A percentile compares a stretch with the other conserved stretches of the same genome.
These are phyloP conservation scores for Aplochiton taeniatus DNA, from an alignment of 2,797 vertebrate species.

Conservation along the genomic window DNA sequence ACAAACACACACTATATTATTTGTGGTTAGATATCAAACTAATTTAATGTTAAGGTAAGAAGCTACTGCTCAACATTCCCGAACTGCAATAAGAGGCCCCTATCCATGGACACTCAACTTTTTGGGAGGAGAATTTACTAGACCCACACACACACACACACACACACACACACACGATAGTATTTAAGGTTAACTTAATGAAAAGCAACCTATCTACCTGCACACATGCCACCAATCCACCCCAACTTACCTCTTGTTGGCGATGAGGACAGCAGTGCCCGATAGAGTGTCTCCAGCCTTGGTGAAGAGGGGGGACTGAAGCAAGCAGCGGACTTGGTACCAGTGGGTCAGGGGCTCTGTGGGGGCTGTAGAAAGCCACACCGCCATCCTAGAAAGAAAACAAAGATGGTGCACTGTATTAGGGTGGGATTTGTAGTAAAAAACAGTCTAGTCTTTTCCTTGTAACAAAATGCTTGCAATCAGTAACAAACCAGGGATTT, in stretches of 20 bases:
- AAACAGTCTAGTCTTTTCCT: not conserved
- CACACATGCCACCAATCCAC: not conserved
- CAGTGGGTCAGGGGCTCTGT: slow-evolving; percentile 96
- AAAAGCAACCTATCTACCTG: not conserved
- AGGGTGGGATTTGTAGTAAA: not conserved
- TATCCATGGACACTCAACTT: too few relatives aligned
- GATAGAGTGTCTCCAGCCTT: slow-evolving; percentile 95
- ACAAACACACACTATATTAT: too few relatives aligned
- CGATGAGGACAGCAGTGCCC: slow-evolving; percentile 88
- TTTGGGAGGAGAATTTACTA: not conserved
- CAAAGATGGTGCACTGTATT: not conserved
- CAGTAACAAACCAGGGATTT: not conserved
- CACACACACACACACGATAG: not conserved
- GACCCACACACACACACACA: not conserved
- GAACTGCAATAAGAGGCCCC: too few relatives aligned
- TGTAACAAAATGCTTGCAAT: too few relatives aligned
- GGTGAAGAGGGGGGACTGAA: slow-evolving; percentile 94
- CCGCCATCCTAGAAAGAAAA: slow-evolving; percentile 80
- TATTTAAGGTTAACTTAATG: not conserved
- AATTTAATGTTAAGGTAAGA: too few relatives aligned
- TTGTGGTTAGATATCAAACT: too few relatives aligned
- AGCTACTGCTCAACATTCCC: too few relatives aligned
- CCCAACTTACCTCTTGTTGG: slow-evolving; percentile 87
- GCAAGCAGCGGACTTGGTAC: slow-evolving; percentile 95
- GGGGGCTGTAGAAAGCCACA: slow-evolving; percentile 94